Conservation (phyloP, 2,888 invertebrate genomes). For the Noctua pronuba region DNA sequence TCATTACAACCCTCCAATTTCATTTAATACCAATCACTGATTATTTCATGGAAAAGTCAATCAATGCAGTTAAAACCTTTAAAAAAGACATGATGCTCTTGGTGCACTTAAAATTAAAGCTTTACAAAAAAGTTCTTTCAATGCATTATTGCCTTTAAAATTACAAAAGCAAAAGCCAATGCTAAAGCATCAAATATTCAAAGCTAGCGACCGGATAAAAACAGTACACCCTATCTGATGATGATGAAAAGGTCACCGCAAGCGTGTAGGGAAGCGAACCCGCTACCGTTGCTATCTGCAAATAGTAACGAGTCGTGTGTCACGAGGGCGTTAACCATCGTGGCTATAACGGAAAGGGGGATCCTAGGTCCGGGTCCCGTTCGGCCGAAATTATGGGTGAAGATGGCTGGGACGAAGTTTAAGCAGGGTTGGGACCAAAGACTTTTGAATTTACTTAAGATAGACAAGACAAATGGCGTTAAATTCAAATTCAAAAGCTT, state of each 20-base stretch:
- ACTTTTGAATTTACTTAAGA: background rate
- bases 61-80: too few relatives aligned
- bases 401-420: slow-evolving; percentile 21
- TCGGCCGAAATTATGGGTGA: slow-evolving; percentile 41
- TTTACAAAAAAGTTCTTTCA: background rate
- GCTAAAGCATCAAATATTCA: slow-evolving; percentile 22
- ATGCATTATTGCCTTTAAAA: background rate
- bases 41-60: too few relatives aligned
- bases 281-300: slow-evolving; percentile 67
- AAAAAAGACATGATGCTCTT: background rate
- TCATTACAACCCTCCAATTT: too few relatives aligned
- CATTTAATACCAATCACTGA: too few relatives aligned
- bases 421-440: background rate
- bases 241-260: slow-evolving; percentile 70
- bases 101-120: background rate
- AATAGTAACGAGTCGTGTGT: slow-evolving; percentile 69
- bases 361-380: slow-evolving; percentile 53
- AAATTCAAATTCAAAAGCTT: background rate
- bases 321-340: slow-evolving; percentile 68
- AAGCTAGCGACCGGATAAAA: slow-evolving; percentile 44
- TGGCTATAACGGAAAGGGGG: slow-evolving; percentile 61
- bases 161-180: background rate
- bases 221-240: slow-evolving; percentile 65
- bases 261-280: slow-evolving; percentile 68
- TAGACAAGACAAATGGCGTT: background rate